Percentiles rank a stretch among this genome's conserved stretches.
Conservation (phyloP, 2,888 invertebrate species). For the Tenodera sinensis region DNA sequence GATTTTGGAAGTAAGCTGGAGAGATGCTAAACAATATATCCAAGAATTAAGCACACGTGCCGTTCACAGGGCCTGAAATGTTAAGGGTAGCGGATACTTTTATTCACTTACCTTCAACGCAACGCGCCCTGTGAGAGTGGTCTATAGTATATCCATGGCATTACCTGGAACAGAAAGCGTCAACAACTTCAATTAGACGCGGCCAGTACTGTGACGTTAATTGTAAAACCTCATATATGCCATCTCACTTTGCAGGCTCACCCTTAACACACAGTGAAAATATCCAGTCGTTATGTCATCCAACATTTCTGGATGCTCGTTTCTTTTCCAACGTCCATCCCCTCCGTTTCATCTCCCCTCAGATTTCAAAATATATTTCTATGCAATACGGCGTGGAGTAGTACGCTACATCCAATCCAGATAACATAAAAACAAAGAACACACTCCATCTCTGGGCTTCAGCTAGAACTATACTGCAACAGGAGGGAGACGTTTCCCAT, state of each 20-base stretch:
- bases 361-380: background rate
- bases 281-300: background rate
- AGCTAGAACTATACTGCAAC: background rate
- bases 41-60: too few relatives aligned
- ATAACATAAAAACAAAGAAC: background rate
- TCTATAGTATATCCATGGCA: background rate
- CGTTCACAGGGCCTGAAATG: too few relatives aligned
- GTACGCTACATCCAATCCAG: background rate
- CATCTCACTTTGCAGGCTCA: background rate
- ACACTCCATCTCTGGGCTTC: background rate
- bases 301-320: too few relatives aligned
- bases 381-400: background rate
- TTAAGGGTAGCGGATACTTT: too few relatives aligned
- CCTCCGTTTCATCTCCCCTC: background rate
- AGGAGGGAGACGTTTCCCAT: background rate
- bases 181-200: background rate
- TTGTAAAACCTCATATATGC: background rate
- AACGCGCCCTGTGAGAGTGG: too few relatives aligned
- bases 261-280: background rate
- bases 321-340: too few relatives aligned
- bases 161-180: background rate
- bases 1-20: too few relatives aligned
- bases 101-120: too few relatives aligned
- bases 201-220: background rate
- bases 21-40: too few relatives aligned